Base-by-base conservation (phyloP, 2,888 invertebrate genomes). In the Branchinecta sandiegonensis region DNA sequence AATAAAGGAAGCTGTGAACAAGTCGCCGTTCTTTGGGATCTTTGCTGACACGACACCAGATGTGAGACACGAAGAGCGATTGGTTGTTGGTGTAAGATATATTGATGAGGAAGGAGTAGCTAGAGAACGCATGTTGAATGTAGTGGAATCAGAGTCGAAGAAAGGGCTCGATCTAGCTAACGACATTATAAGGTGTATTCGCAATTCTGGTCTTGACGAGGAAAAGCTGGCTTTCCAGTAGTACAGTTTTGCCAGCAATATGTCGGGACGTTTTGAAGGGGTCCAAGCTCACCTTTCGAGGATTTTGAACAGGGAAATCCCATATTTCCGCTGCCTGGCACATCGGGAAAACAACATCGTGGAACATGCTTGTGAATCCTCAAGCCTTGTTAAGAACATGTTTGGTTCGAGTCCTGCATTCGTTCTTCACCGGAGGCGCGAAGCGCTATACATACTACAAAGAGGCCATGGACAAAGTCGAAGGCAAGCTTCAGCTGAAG, bases 31-130 rank as follows among this genome's bases (percentile, higher is more conserved):
- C 46, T 66, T 46, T 14, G 37, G 66, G 47, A 66, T 66, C 37
- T 66, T 66, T 66, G 66, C 66, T 11, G 66, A 66, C n/a, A 48
- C 50, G 50, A 48, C 50, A n/a, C n/a, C 50, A 48, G 50, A 48
- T 48, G 50, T 48, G n/a, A 50, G 4, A 13, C 50, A 50, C 14
- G 50, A 13, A 50, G 2, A 50, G 50, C 14, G 50, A 13, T 50
- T 50, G 50, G 50, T 50, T 50, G 4, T 50, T 37, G 48, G 4
- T 3, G 66, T 66, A 12, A 37, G 66, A 9, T 66, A 66, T 47
- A 47, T 66, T 11, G 46, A 66, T 13, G 66, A 23, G 47, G 6
- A 66, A 46, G 14, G 66, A 37, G 37, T 46, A 13, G 46, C 66
- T 46, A 37, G 5, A 13, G 66, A 66, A 46, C 37, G 46, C 46